phyloP scores from a whole-genome alignment of 2,888 invertebrate species.

The Dendrolimus pini region DNA sequence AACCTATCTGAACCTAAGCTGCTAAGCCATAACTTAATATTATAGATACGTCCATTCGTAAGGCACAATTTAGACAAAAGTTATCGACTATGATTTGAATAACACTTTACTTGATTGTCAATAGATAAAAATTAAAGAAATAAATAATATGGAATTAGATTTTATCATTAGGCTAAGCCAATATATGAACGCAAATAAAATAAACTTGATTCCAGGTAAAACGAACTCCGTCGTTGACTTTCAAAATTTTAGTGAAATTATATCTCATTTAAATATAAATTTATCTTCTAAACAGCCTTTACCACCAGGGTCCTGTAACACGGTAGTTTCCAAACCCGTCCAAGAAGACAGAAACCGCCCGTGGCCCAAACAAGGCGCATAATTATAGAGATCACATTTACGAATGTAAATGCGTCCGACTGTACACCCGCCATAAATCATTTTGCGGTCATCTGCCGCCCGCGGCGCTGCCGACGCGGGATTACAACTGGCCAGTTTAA shows the following conservation, averaged over 20 bases:
- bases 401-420: constrained; percentile 59
- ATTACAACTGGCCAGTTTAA: constrained; percentile 15
- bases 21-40: no score
- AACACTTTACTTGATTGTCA: no score
- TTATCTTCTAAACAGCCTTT: neutral
- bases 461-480: constrained; percentile 55
- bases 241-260: neutral
- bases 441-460: constrained; percentile 72
- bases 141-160: no score
- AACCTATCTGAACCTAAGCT: no score
- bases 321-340: neutral
- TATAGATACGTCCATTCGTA: no score
- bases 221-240: no score
- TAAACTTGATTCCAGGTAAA: no score
- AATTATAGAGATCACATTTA: constrained; percentile 70
- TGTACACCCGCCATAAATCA: constrained; percentile 60
- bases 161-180: no score
- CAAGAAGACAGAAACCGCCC: constrained; percentile 33
- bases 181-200: no score
- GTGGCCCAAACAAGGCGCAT: constrained; percentile 58
- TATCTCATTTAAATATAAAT: neutral
- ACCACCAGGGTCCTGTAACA: neutral
- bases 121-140: no score
- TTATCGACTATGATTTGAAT: no score
- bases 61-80: no score